Evolutionary conservation across 2,797 vertebrate genomes (phyloP), one percentile per base, ranked within the genome.

Genomic region (Phyllotis vaccarum): DNA sequence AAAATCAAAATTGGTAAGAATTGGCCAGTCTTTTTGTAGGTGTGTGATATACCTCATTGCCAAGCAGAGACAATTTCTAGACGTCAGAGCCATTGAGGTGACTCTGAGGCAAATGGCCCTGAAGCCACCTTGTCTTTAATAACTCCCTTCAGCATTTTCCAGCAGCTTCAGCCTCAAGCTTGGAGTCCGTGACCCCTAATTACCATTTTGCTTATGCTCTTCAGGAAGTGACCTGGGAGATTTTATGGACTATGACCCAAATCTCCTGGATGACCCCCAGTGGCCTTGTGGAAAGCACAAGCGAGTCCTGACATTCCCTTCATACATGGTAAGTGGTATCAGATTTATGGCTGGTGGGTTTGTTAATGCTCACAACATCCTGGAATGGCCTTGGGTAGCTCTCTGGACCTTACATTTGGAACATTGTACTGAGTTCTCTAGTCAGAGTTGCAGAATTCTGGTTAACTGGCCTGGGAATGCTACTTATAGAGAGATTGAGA

Each of bases 231-330:
- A 99, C 96, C 97, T 99, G 93, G 99, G 98, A 96, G 99, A 99
- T 97, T 99, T 99, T 83, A 98, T 98, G 68, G 99, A 99, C 94
- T 99, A 99, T 0, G 99, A 99, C 98, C 99, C 99, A 58, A 99
- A 99, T 97, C 99, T 99, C 96, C 98, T 99, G 98, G 99, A 99
- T 82, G 99, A 99, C 98, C 99, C 99, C 0, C 99, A 99, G 98
- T 99, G 99, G 99, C 99, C 99, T 14, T 99, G 99, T 97, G 99
- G 99, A 96, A 99, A 99, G 98, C 99, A 99, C 98, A 99, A 99
- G 97, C 98, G 99, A 94, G 99, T 99, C 96, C 99, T 99, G 97
- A 99, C 99, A 98, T 99, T 99, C 97, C 99, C 99, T 96, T 99
- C 99, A 0, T 99, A 99, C 98, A 99, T 99, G 99, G 99, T 99